These are phyloP conservation scores for Parnassius mnemosyne DNA, from an alignment of 2,888 invertebrate genomes.

Conservation along the genomic window DNA sequence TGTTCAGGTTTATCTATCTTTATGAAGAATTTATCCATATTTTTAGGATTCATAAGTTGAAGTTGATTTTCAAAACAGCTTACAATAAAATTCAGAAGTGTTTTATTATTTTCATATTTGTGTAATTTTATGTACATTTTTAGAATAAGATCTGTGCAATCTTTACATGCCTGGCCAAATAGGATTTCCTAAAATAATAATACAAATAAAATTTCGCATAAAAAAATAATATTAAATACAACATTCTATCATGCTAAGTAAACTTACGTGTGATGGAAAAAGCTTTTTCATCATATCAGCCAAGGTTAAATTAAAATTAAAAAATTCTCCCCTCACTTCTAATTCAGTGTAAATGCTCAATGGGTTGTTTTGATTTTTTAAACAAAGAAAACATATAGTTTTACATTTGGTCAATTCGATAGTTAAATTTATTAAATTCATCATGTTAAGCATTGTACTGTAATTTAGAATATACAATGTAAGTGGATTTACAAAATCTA, in stretches of 20 bases:
- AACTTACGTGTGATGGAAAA: conserved; percentile 52
- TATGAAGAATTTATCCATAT: conserved; percentile 10
- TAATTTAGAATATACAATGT: neutral
- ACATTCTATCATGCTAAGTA: neutral
- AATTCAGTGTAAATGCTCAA: conserved; percentile 36
- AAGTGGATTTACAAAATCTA: too few species aligned
- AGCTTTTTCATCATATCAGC: conserved; percentile 41
- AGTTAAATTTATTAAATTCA: conserved; percentile 1
- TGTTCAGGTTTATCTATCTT: conserved; percentile 1
- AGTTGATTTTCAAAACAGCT: conserved; percentile 36
- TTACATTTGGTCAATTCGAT: conserved; percentile 8
- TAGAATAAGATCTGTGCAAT: conserved; percentile 43
- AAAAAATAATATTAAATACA: neutral
- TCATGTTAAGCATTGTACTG: neutral
- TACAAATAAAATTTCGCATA: neutral
- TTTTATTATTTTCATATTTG: conserved; percentile 36
- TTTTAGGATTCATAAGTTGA: conserved; percentile 14
- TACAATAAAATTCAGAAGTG: conserved; percentile 30
- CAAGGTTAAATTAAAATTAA: conserved; percentile 36
- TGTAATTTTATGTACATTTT: conserved; percentile 43
- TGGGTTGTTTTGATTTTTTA: conserved; percentile 35
- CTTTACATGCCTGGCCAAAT: conserved; percentile 42
- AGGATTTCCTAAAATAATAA: conserved; percentile 45
- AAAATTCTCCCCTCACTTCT: conserved; percentile 38
- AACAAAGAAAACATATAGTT: conserved; percentile 52